A percentile compares a stretch with the other conserved stretches of the same genome.
phyloP scores from a whole-genome alignment of 2,113 vertebrate genomes.

The Notarius lentiginosus region DNA sequence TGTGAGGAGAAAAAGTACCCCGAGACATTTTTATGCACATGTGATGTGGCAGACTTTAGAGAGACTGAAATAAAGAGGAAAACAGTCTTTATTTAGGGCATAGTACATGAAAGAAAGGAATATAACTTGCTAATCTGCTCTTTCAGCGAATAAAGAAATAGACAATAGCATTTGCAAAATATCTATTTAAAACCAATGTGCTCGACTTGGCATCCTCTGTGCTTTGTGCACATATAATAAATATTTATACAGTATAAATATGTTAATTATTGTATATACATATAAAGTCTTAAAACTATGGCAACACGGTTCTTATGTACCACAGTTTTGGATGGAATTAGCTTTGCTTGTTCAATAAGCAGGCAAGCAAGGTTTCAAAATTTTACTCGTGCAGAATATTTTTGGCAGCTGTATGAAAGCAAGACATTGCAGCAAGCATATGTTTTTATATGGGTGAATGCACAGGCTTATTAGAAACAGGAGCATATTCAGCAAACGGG shows the following conservation, averaged over 20 bases:
- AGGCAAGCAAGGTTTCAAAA: background rate
- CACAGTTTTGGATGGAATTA: background rate
- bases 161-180: background rate
- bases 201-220: too few species aligned
- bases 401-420: background rate
- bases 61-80: background rate
- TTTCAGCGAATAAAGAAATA: background rate
- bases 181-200: too few species aligned
- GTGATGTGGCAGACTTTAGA: background rate
- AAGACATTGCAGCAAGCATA: background rate
- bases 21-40: slow-evolving; percentile 4
- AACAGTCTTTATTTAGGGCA: background rate
- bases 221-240: too few species aligned
- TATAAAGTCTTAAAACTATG: background rate
- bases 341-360: background rate
- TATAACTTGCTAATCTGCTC: background rate
- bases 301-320: background rate
- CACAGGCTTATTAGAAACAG: background rate
- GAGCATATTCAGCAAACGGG: too few species aligned
- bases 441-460: background rate
- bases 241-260: too few species aligned
- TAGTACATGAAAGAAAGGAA: background rate
- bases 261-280: too few species aligned
- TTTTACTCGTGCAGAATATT: background rate
- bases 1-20: slow-evolving; percentile 9